phyloP scores from a whole-genome alignment of 2,113 vertebrate species.

The Dipodomys stephensi region DNA sequence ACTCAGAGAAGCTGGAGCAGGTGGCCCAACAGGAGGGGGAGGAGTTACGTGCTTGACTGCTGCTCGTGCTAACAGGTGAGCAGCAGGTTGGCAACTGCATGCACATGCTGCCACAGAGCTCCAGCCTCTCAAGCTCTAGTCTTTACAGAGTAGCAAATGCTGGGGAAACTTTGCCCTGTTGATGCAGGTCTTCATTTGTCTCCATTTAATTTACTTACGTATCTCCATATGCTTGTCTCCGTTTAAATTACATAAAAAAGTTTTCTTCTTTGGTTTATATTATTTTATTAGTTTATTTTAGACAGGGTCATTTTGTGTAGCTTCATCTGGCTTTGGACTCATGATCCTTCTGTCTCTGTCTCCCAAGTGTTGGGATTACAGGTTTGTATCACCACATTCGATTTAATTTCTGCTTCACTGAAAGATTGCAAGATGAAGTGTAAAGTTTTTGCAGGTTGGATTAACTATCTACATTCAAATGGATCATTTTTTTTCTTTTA shows the following conservation, averaged over 20 bases:
- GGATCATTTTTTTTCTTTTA: background rate
- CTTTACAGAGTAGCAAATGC: background rate
- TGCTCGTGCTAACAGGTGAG: background rate
- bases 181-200: too few relatives aligned
- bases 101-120: background rate
- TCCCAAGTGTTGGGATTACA: background rate
- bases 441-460: background rate
- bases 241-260: background rate
- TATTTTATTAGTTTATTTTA: background rate
- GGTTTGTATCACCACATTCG: background rate
- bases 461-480: background rate
- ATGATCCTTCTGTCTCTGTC: too few relatives aligned
- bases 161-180: background rate
- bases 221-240: too few relatives aligned
- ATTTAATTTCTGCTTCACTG: constrained; percentile 27
- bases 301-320: background rate
- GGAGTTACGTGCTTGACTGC: background rate
- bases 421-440: background rate
- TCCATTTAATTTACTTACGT: background rate
- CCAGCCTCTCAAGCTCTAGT: background rate
- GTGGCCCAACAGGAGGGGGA: background rate
- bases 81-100: background rate
- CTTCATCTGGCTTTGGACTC: background rate
- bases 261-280: background rate
- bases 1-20: background rate